Evolutionary conservation across 2,888 invertebrate genomes (phyloP).

Genomic region (Trichopoda pennipes): DNA sequence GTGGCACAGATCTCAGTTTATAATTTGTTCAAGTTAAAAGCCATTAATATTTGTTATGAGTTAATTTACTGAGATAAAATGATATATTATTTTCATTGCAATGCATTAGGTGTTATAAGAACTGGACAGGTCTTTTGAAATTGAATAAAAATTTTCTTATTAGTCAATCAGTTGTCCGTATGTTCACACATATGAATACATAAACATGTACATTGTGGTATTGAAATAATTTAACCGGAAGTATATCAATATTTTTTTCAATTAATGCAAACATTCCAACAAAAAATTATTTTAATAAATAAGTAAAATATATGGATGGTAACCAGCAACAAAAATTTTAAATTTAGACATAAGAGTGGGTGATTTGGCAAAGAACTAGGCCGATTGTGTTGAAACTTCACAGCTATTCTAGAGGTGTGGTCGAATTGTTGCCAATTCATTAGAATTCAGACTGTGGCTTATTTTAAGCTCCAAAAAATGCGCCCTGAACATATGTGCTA

Average conservation of each 20-base stretch:
- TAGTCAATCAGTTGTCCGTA: background rate
- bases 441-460: no score
- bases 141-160: constrained; percentile 21
- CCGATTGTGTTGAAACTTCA: no score
- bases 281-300: background rate
- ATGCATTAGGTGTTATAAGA: constrained; percentile 49
- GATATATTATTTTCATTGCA: background rate
- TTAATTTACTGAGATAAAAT: constrained; percentile 15
- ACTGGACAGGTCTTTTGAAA: constrained; percentile 20
- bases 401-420: no score
- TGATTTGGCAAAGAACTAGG: no score
- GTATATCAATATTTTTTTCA: constrained; percentile 17
- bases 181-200: constrained; percentile 1
- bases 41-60: constrained; percentile 54
- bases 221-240: constrained; percentile 27
- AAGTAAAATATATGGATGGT: constrained; percentile 3
- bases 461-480: no score
- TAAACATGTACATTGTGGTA: background rate
- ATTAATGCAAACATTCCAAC: background rate
- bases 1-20: constrained; percentile 8
- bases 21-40: constrained; percentile 58
- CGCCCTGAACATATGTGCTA: no score
- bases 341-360: no score
- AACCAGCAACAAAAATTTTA: constrained; percentile 32
- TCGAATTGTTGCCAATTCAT: no score